phyloP scores from a whole-genome alignment of 2,113 vertebrate species.

The Furnarius figulus region DNA sequence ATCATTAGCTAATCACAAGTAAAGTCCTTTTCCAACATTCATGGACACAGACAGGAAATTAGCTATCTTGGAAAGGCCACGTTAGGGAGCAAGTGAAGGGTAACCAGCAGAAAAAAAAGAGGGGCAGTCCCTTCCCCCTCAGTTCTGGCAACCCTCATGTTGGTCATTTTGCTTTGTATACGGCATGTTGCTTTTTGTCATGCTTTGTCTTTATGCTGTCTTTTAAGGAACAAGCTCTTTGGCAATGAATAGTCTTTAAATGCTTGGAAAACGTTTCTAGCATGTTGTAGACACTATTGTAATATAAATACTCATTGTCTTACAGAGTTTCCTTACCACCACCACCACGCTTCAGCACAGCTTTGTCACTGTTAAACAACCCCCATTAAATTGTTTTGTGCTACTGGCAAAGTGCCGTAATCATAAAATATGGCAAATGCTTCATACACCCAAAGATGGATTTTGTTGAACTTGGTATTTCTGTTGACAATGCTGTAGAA shows the following conservation, averaged over 20 bases:
- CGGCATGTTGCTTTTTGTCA: background rate
- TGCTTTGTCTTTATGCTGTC: background rate
- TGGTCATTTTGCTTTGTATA: background rate
- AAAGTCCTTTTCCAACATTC: background rate
- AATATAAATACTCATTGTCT: constrained; percentile 9
- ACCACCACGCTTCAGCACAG: background rate
- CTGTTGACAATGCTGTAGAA: background rate
- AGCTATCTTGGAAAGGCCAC: background rate
- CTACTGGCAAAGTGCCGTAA: background rate
- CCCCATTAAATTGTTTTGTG: background rate
- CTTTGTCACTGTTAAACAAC: background rate
- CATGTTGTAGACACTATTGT: background rate
- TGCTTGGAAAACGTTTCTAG: background rate
- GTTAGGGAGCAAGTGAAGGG: background rate
- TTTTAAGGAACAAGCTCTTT: background rate
- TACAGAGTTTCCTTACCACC: background rate
- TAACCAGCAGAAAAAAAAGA: background rate
- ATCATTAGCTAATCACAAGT: background rate
- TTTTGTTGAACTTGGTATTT: background rate
- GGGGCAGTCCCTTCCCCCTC: background rate
- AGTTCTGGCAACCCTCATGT: background rate
- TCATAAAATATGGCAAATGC: background rate
- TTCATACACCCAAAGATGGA: background rate
- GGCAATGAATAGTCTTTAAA: constrained; percentile 16
- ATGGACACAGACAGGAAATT: background rate